Conservation (phyloP, 1,140 invertebrate genomes). For the Drosophila lacertosa region DNA sequence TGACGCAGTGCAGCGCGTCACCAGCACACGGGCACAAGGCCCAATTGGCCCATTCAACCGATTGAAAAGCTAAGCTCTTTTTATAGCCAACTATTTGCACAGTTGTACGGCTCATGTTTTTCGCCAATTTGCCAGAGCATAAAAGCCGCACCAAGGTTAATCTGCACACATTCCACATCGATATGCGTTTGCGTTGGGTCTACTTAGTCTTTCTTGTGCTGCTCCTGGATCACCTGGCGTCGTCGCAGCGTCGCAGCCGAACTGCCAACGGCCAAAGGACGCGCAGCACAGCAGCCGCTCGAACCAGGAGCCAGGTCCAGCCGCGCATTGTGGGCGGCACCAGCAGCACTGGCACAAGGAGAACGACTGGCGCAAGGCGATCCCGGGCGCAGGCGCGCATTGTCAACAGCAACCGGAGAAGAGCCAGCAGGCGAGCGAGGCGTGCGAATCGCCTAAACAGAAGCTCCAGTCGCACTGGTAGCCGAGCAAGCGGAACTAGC, state of each 20-base stretch:
- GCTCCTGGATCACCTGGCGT: slow-evolving; percentile 31
- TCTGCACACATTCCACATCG: slow-evolving; percentile 25
- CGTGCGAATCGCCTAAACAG: slow-evolving; percentile 6
- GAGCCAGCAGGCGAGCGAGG: neutral
- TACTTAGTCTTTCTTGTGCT: slow-evolving; percentile 43
- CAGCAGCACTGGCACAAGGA: neutral
- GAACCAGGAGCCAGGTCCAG: slow-evolving; percentile 6
- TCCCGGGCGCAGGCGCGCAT: slow-evolving; percentile 42
- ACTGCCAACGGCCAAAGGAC: neutral
- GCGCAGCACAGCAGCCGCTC: neutral
- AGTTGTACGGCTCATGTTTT: slow-evolving; percentile 44
- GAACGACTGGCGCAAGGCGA: neutral
- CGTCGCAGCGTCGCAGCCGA: neutral
- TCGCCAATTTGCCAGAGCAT: slow-evolving; percentile 52
- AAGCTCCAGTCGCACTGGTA: neutral
- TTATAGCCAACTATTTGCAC: slow-evolving; percentile 49
- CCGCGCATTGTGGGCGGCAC: slow-evolving; percentile 9
- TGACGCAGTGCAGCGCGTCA: slow-evolving; percentile 28
- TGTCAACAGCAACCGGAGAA: slow-evolving; percentile 4
- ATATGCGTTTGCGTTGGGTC: slow-evolving; percentile 60
- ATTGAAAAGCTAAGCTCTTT: neutral
- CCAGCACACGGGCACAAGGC: slow-evolving; percentile 7
- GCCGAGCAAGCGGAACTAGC: neutral
- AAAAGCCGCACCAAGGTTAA: slow-evolving; percentile 62
- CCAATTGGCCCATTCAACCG: neutral